Base-by-base conservation (phyloP, 35 echinoderm and acorn worm species). In the Patiria miniata region DNA sequence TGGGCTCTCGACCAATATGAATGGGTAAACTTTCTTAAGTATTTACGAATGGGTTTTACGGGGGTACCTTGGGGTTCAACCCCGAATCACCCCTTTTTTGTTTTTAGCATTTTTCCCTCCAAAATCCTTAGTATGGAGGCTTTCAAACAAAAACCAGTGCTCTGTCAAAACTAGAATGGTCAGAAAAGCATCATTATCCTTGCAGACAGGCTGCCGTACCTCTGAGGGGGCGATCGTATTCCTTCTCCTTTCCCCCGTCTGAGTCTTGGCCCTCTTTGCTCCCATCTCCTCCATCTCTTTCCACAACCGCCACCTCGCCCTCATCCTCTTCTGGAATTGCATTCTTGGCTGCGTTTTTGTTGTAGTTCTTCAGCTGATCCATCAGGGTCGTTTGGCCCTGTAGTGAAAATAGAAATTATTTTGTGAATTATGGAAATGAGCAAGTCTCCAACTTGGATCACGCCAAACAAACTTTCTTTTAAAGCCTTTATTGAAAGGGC, bases 321-420 rank as follows among this genome's bases (percentile, higher is more conserved):
- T 80, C 18, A 17, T 83, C 77, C 44, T 87, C 22, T 28, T 65
- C 82, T 77, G 81, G 85, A 0, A 51, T 34, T 19, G 51, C 65
- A 32, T 61, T 83, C 30, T 79, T 57, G 4, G 78, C 59, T 55
- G 50, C 91, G 23, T 30, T 78, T 52, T 83, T 83, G 36, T 79
- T 83, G 68, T 85, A 88, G 38, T 69, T 87, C 84, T 91, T 87
- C 23, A 95, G 68, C 59, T 95, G 93, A 79, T 95, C 93, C 42
- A 95, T 81, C 78, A 95, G 81, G 39, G 93, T 91, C 19, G 89
- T 60, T 39, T 91, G 93, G 18, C 93, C 93, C 93, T 95, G 69
- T 73, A 4, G 12, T 73, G 34, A 36, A 69, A 69, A 73, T 0
- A 12, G 34, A 61, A 61, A 61, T 1, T 26, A 52, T 9, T 78